phyloP scores from a whole-genome alignment of 2,797 vertebrate species.

The Lepus oiostolus region DNA sequence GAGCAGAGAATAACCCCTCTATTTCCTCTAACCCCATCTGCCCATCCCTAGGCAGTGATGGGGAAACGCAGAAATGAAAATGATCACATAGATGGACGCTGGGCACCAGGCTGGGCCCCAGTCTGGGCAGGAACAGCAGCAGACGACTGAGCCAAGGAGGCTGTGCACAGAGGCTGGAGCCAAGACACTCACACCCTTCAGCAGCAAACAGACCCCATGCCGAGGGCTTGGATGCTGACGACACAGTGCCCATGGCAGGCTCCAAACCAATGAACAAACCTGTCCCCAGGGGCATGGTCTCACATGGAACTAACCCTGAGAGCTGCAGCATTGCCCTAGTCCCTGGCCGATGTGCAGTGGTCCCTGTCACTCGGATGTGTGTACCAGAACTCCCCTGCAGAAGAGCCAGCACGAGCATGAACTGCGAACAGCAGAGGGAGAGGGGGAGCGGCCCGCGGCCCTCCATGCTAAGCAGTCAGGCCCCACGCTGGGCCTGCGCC shows the following conservation, averaged over 20 bases:
- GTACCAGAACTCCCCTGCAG: background rate
- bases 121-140: background rate
- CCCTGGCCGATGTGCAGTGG: background rate
- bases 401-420: background rate
- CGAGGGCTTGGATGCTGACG: background rate
- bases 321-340: background rate
- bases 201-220: background rate
- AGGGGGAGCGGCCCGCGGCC: background rate
- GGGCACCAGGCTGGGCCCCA: background rate
- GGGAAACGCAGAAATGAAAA: background rate
- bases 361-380: background rate
- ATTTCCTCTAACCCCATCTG: background rate
- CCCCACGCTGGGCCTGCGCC: background rate
- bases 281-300: background rate
- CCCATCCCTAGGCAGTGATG: background rate
- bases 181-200: fast-evolving
- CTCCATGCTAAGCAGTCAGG: background rate
- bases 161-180: background rate
- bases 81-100: background rate
- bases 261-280: background rate
- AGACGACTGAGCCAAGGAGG: background rate
- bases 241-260: background rate
- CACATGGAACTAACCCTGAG: background rate
- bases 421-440: background rate
- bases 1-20: background rate